phyloP scores from a whole-genome alignment of 2,113 vertebrate species.

The Carlito syrichta region DNA sequence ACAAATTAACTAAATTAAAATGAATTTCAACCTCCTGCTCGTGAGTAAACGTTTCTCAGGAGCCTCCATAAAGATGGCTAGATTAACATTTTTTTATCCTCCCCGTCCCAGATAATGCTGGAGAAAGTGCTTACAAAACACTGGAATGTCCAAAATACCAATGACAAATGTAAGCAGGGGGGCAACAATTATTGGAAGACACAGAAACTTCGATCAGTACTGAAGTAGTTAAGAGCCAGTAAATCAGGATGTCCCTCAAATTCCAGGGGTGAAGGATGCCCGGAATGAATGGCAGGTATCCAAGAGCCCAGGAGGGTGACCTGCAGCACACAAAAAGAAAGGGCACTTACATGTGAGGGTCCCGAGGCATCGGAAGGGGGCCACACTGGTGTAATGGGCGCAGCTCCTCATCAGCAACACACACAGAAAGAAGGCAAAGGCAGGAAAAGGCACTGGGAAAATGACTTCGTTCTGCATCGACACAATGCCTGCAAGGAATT shows the following conservation, averaged over 20 bases:
- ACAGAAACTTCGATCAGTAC: neutral
- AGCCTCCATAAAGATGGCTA: neutral
- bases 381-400: rapidly evolving
- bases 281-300: neutral
- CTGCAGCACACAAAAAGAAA: neutral
- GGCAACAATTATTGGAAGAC: neutral
- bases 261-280: neutral
- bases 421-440: neutral
- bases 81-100: neutral
- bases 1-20: neutral
- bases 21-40: neutral
- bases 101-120: neutral
- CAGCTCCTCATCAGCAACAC: neutral
- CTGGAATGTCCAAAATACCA: neutral
- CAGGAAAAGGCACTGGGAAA: neutral
- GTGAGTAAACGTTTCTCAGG: neutral
- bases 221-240: neutral
- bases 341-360: neutral
- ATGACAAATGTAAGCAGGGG: neutral
- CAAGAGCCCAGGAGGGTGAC: neutral
- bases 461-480: neutral
- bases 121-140: neutral
- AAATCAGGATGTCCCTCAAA: rapidly evolving
- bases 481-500: neutral
- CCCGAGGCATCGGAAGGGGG: neutral